Percentiles rank a stretch among this genome's conserved stretches.
Evolutionary conservation across 2,797 vertebrate genomes (phyloP).

Genomic region (Heterohyrax brucei): DNA sequence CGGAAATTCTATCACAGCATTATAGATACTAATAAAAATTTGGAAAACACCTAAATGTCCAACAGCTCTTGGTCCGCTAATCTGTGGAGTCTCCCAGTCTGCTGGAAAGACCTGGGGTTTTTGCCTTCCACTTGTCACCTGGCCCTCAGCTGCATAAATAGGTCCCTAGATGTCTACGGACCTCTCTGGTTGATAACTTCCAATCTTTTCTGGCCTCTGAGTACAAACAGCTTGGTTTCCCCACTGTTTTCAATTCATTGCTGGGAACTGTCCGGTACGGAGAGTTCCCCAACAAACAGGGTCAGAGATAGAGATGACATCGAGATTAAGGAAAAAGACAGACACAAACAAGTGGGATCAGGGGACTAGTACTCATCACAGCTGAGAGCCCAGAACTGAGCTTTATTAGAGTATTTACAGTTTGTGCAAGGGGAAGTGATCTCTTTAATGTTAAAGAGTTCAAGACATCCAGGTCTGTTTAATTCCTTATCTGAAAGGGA

Average conservation of each 20-base stretch:
- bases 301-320: too few species aligned
- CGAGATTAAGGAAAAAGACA: too few species aligned
- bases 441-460: too few species aligned
- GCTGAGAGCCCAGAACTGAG: too few species aligned
- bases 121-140: slow-evolving; percentile 20
- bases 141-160: not conserved
- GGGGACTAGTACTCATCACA: too few species aligned
- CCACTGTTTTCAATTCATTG: not conserved
- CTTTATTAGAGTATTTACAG: too few species aligned
- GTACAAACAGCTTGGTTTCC: not conserved
- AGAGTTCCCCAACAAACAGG: too few species aligned
- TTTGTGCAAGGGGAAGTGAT: too few species aligned
- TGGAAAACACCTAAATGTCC: slow-evolving; percentile 72
- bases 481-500: too few species aligned
- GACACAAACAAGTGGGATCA: too few species aligned
- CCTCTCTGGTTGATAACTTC: not conserved
- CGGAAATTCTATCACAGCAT: slow-evolving; percentile 31
- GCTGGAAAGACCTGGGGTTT: slow-evolving; percentile 71
- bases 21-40: slow-evolving; percentile 21
- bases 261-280: not conserved
- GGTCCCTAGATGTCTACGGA: not conserved
- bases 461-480: too few species aligned
- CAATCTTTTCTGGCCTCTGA: slow-evolving; percentile 19
- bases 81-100: slow-evolving; percentile 32
- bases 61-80: not conserved